Evolutionary conservation across 2,888 invertebrate genomes (phyloP).

Genomic region (Euzophera pinguis): DNA sequence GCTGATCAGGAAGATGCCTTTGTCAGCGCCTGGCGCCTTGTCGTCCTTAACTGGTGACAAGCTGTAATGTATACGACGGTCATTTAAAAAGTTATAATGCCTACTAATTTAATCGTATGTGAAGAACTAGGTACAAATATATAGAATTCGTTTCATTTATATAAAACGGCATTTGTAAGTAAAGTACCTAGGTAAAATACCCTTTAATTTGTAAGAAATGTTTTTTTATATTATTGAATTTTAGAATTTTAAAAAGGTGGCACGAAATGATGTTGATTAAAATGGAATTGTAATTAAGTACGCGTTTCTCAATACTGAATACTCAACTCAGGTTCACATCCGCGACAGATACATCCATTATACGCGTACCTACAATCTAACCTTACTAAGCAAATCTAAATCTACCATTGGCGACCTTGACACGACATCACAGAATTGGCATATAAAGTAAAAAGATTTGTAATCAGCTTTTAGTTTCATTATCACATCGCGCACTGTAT

Average conservation of each 20-base stretch:
- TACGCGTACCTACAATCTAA: neutral
- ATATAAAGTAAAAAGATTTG: neutral
- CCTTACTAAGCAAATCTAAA: neutral
- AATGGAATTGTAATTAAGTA: too few relatives aligned
- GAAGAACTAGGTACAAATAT: too few relatives aligned
- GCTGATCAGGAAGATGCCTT: constrained; percentile 62
- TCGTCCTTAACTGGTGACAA: constrained; percentile 68
- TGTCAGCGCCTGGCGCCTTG: constrained; percentile 49
- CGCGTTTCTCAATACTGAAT: neutral
- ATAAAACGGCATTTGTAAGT: too few relatives aligned
- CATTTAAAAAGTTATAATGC: neutral
- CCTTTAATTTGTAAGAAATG: too few relatives aligned
- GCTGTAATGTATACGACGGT: constrained; percentile 33
- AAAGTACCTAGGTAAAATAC: too few relatives aligned
- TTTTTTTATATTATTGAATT: too few relatives aligned
- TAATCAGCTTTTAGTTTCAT: neutral
- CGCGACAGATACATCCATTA: neutral
- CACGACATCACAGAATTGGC: constrained; percentile 4
- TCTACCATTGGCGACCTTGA: constrained; percentile 8
- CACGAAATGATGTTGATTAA: too few relatives aligned
- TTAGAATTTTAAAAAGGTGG: too few relatives aligned
- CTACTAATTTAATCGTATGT: neutral
- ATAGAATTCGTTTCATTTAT: too few relatives aligned
- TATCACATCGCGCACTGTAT: neutral
- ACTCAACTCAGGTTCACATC: constrained; percentile 2